Conservation (phyloP, 1,140 invertebrate species). For the Drosophila rhopaloa region DNA sequence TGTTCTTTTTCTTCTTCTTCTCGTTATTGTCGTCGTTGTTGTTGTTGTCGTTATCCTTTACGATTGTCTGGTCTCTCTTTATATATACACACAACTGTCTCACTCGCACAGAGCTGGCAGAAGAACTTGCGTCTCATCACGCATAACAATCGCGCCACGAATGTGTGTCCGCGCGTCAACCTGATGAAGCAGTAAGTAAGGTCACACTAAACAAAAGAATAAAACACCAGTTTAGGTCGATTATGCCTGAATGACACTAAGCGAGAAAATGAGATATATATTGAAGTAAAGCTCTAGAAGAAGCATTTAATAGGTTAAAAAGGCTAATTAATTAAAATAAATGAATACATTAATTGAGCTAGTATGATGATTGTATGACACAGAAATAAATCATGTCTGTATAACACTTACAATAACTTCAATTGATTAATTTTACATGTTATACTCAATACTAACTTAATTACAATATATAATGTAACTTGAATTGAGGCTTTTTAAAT, state of each 20-base stretch:
- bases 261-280: neutral
- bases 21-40: conserved; percentile 43
- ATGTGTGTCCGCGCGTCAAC: conserved; percentile 97
- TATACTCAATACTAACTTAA: no score
- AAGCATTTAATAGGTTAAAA: no score
- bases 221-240: neutral
- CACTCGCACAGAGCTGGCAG: conserved; percentile 93
- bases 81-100: conserved; percentile 14
- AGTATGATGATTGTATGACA: no score
- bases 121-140: conserved; percentile 94
- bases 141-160: conserved; percentile 98
- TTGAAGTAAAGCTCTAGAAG: no score
- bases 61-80: conserved; percentile 30
- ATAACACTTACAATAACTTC: no score
- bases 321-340: neutral
- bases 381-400: no score
- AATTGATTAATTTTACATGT: no score
- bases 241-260: neutral
- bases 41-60: conserved; percentile 18
- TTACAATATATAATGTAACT: no score
- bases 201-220: conserved; percentile 1
- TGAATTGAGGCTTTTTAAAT: no score
- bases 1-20: conserved; percentile 26
- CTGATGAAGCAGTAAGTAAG: conserved; percentile 98
- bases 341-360: no score